Percentiles rank a stretch among this genome's conserved stretches.
These are phyloP conservation scores for Leptothorax acervorum DNA, from an alignment of 2,888 invertebrate species.

Conservation along the genomic window DNA sequence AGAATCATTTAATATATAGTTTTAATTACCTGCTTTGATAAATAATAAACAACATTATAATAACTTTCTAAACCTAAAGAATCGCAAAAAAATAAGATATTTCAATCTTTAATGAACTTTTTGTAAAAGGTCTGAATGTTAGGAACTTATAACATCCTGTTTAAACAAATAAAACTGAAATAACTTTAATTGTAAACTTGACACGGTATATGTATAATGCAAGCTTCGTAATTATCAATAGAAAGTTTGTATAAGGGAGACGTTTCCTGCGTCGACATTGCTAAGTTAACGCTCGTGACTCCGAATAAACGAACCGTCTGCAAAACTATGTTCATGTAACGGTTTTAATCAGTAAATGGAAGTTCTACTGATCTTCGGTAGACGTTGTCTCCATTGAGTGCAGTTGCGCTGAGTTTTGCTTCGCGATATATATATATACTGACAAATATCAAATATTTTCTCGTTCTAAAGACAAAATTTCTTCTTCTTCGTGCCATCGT, in stretches of 20 bases:
- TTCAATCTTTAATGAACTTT: slow-evolving; percentile 1
- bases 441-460: slow-evolving; percentile 58
- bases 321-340: slow-evolving; percentile 29
- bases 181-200: not conserved
- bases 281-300: slow-evolving; percentile 5
- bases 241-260: slow-evolving; percentile 18
- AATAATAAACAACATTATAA: not conserved
- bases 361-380: slow-evolving; percentile 36
- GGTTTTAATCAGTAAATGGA: slow-evolving; percentile 54
- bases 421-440: slow-evolving; percentile 9
- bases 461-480: slow-evolving; percentile 26
- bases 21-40: not conserved
- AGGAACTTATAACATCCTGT: not conserved
- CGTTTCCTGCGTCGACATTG: not conserved
- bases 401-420: slow-evolving; percentile 36
- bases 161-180: slow-evolving; percentile 21
- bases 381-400: slow-evolving; percentile 38
- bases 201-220: not conserved
- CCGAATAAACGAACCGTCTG: slow-evolving; percentile 31
- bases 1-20: not conserved
- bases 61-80: not conserved
- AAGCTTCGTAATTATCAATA: slow-evolving; percentile 40
- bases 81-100: not conserved
- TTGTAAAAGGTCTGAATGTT: not conserved
- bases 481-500: slow-evolving; percentile 41